A percentile compares a stretch with the other conserved stretches of the same genome.
phyloP scores from a whole-genome alignment of 2,888 invertebrate species.

The Melanostoma scalare region DNA sequence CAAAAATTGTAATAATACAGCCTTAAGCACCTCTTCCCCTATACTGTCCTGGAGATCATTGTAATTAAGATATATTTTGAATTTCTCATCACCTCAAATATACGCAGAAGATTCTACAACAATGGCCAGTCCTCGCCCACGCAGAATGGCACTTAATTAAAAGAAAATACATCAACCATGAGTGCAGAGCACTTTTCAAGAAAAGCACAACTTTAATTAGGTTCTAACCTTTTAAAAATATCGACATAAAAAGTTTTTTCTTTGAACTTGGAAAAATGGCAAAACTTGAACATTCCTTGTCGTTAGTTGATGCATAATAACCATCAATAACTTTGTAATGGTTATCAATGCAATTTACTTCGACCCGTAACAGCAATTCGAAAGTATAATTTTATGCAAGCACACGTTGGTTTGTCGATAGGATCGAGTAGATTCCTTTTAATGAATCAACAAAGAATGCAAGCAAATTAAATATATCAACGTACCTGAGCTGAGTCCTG shows the following conservation, averaged over 20 bases:
- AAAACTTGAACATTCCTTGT: conserved; percentile 3
- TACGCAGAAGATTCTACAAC: conserved; percentile 3
- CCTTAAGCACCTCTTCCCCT: neutral
- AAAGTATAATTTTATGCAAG: conserved; percentile 54
- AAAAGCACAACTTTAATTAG: conserved; percentile 51
- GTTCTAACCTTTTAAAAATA: conserved; percentile 25
- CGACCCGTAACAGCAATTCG: conserved; percentile 45
- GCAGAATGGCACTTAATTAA: conserved; percentile 38
- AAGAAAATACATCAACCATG: conserved; percentile 28
- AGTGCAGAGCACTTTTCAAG: neutral
- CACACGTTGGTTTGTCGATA: conserved; percentile 14
- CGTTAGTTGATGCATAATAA: conserved; percentile 37
- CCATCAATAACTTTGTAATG: conserved; percentile 39
- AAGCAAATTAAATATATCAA: no score
- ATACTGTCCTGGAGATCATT: conserved; percentile 17
- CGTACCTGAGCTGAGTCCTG: no score
- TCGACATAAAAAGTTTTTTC: neutral
- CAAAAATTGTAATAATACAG: neutral
- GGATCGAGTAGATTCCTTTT: neutral
- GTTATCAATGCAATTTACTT: conserved; percentile 60
- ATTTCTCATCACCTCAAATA: conserved; percentile 13
- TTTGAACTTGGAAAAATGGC: neutral
- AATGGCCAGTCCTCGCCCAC: conserved; percentile 12
- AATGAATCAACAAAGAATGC: no score
- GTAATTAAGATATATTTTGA: conserved; percentile 30